These are phyloP conservation scores for Pyrrhia umbra DNA, from an alignment of 2,888 invertebrate genomes.

Conservation along the genomic window DNA sequence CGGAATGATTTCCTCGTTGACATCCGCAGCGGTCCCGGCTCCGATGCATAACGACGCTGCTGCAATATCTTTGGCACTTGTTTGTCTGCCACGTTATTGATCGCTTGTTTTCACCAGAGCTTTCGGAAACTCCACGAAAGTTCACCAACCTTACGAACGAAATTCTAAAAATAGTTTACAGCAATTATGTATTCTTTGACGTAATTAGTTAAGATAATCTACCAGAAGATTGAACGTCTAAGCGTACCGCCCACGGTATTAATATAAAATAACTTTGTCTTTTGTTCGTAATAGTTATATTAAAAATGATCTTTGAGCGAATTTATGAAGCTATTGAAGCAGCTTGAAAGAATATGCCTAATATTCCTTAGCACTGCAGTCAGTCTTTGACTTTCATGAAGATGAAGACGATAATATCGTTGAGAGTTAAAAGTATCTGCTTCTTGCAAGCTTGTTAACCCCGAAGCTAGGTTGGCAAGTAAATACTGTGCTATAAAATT, in stretches of 20 bases:
- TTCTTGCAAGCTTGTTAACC: no score
- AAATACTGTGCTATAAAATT: no score
- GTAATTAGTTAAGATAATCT: background rate
- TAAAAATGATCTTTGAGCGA: background rate
- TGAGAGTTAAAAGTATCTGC: no score
- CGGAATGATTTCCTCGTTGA: conserved; percentile 62
- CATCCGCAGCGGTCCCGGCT: conserved; percentile 39
- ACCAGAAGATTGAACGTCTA: background rate
- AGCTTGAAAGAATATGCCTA: background rate
- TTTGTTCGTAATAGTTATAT: background rate
- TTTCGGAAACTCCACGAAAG: background rate
- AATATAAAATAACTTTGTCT: background rate
- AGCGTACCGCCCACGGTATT: background rate
- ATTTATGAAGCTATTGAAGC: no score
- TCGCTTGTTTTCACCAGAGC: background rate
- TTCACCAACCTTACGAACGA: background rate
- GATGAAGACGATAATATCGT: no score
- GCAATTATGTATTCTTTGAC: background rate
- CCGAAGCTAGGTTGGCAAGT: no score
- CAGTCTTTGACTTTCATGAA: no score
- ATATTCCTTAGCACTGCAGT: no score
- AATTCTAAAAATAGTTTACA: background rate
- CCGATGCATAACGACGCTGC: conserved; percentile 33
- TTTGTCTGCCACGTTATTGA: conserved; percentile 13
- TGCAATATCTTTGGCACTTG: conserved; percentile 19